Conservation (phyloP, 2,888 invertebrate genomes). For the Philonicus albiceps region DNA sequence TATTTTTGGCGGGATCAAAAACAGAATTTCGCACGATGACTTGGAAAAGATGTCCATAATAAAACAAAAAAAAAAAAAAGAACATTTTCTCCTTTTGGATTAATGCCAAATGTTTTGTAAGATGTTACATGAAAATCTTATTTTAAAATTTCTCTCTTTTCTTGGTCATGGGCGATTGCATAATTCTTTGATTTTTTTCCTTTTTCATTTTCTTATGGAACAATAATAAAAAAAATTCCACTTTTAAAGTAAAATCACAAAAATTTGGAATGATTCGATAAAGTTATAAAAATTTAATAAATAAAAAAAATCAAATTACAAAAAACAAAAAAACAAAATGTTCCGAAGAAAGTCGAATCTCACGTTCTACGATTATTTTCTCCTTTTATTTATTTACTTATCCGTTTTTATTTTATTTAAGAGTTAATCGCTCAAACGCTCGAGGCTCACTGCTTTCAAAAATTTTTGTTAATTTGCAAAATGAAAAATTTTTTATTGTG, state of each 20-base stretch:
- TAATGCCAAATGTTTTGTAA: not conserved
- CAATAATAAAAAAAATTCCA: too few relatives aligned
- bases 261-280: too few relatives aligned
- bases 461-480: not conserved
- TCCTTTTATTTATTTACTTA: too few relatives aligned
- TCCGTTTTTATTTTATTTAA: not conserved
- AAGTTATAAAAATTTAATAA: too few relatives aligned
- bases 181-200: not conserved
- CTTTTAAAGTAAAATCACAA: too few relatives aligned
- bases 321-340: not conserved
- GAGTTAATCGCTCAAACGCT: not conserved
- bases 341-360: not conserved
- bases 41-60: too few relatives aligned
- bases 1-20: not conserved
- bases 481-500: not conserved
- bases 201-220: not conserved
- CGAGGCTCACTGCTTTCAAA: not conserved
- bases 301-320: too few relatives aligned
- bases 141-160: not conserved
- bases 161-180: not conserved
- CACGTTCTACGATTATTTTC: not conserved
- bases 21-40: not conserved
- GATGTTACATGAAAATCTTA: not conserved
- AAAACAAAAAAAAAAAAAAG: not conserved
- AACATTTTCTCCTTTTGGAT: too few relatives aligned